A percentile compares a stretch with the other conserved stretches of the same genome.
Conservation (phyloP, 2,888 invertebrate genomes). For the Drosophila peninsularis region DNA sequence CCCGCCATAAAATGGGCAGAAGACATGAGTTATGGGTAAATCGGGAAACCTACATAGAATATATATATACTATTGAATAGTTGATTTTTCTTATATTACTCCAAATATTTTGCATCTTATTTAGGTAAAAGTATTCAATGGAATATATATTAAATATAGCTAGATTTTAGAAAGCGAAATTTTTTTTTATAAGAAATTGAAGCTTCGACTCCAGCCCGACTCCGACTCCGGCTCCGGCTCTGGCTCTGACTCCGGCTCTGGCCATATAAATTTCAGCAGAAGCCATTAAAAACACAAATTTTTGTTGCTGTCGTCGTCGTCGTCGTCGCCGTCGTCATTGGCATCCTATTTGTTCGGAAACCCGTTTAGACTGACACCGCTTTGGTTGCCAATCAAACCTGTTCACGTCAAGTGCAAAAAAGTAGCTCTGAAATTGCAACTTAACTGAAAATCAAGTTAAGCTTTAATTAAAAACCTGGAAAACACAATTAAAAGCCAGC, state of each 20-base stretch:
- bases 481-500: conserved; percentile 68
- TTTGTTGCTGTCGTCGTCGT: conserved; percentile 26
- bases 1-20: background rate
- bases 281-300: conserved; percentile 7
- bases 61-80: no score
- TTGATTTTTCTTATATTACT: background rate
- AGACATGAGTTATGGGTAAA: background rate
- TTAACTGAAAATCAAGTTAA: conserved; percentile 77
- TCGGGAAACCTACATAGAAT: no score
- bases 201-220: conserved; percentile 5
- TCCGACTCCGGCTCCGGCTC: background rate
- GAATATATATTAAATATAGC: background rate
- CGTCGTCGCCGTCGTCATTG: conserved; percentile 44
- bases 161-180: background rate
- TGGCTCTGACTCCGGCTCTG: background rate
- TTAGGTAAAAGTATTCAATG: background rate
- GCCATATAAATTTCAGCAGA: conserved; percentile 27
- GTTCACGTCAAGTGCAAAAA: conserved; percentile 74
- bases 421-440: conserved; percentile 71
- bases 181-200: conserved; percentile 1
- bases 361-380: conserved; percentile 61
- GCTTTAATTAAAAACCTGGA: conserved; percentile 80
- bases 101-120: background rate
- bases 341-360: conserved; percentile 70
- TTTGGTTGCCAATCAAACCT: conserved; percentile 71